These are phyloP conservation scores for Sebastes matsubarae DNA, from an alignment of 2,797 vertebrate species.

Conservation along the genomic window DNA sequence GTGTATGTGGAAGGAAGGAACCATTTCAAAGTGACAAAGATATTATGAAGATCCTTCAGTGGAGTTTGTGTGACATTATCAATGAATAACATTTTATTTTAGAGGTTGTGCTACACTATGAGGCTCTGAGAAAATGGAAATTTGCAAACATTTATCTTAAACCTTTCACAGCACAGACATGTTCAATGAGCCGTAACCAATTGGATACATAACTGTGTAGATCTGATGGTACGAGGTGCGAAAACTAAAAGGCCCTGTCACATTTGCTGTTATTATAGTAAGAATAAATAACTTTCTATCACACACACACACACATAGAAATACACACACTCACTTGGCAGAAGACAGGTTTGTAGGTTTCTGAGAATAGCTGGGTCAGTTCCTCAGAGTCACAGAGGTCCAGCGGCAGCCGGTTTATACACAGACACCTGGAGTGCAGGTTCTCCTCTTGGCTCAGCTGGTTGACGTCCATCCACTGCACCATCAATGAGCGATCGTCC, in stretches of 20 bases:
- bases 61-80: neutral
- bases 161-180: neutral
- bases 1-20: neutral
- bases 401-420: slow-evolving; percentile 89
- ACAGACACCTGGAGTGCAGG: slow-evolving; percentile 97
- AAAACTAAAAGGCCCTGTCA: neutral
- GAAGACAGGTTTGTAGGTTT: slow-evolving; percentile 92
- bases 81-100: neutral
- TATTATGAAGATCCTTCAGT: neutral
- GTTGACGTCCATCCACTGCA: slow-evolving; percentile 98
- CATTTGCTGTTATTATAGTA: neutral
- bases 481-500: slow-evolving; percentile 89
- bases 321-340: slow-evolving; percentile 88
- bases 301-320: neutral
- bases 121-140: neutral
- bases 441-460: slow-evolving; percentile 90
- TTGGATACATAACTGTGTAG: neutral
- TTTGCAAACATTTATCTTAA: neutral
- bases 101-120: neutral
- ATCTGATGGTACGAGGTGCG: neutral
- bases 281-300: neutral
- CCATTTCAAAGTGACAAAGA: neutral
- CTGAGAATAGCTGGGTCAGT: slow-evolving; percentile 89
- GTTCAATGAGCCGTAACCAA: slow-evolving; percentile 5
- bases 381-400: slow-evolving; percentile 90